Base-by-base conservation (phyloP, 2,888 invertebrate species). In the Cheilosia impressa region DNA sequence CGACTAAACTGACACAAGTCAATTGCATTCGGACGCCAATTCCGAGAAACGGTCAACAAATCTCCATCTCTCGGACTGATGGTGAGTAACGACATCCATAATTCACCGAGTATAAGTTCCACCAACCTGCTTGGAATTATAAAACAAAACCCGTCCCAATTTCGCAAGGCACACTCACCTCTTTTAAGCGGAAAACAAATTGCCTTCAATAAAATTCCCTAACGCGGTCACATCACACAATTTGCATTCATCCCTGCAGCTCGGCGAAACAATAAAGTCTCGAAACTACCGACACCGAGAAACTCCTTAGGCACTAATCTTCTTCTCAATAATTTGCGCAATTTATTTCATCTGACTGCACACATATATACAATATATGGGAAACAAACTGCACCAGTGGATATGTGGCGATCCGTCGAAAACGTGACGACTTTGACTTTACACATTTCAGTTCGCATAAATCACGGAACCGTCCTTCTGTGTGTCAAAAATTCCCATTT, bases 361-460 rank as follows among this genome's bases (percentile, higher is more conserved):
- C 10, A 13, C 13, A 38, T 10, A 10, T 1, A 13, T 38, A 38
- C 10, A 10, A 4, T 38, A 38, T 38, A 27, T 2, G 0, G 5
- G 31, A 9, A 9, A 65, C 19, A 62, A 65, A 71, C 15, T 65
- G 79, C 57, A 27, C 15, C 53, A 63, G 41, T 50, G 53, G 17
- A 38, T 31, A n/a, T 31, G n/a, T 27, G 10, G 68, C 47, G 27
- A 60, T 79, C 58, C 65, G 45, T 80, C 75, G 69, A 78, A 73
- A 73, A 78, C 78, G 83, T 83, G 78, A 78, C 45, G 78, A 45
- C 73, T 79, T 60, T 58, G 65, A 55, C 68, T 79, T 65, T 63
- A 75, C 84, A 69, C 79, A 79, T 75, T 79, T 60, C 68, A 66
- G 34, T 43, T 66, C 47, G 52, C 84, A 84, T 84, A 84, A 84